Conservation (phyloP, 2,113 vertebrate genomes). For the Oceanites oceanicus region DNA sequence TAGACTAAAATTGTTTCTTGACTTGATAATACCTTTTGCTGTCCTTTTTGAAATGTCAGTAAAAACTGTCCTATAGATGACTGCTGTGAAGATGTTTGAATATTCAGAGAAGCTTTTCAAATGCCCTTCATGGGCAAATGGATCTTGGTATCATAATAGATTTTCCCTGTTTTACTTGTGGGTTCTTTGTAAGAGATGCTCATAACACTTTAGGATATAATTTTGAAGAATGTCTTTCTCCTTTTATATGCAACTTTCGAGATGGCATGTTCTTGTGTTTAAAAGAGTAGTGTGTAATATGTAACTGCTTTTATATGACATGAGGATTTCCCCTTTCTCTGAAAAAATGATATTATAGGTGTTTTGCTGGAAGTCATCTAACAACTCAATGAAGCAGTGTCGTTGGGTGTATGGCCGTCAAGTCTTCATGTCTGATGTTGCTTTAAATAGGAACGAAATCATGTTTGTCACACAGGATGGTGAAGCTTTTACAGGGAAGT, state of each 20-base stretch:
- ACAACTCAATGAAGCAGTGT: conserved; percentile 85
- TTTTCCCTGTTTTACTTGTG: background rate
- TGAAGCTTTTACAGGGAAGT: conserved; percentile 91
- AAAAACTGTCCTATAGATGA: background rate
- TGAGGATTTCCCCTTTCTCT: background rate
- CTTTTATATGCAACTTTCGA: background rate
- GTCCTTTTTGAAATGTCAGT: background rate
- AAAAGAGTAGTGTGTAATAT: background rate
- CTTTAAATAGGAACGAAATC: conserved; percentile 86
- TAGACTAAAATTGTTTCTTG: background rate
- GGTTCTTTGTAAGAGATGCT: background rate
- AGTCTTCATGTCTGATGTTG: conserved; percentile 93
- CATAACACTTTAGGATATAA: background rate
- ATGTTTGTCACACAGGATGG: conserved; percentile 94
- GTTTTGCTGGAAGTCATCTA: conserved; percentile 89
- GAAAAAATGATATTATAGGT: conserved; percentile 75
- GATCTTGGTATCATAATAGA: background rate
- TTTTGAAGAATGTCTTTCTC: background rate
- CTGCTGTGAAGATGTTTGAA: background rate
- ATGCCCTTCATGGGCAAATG: background rate
- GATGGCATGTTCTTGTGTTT: background rate
- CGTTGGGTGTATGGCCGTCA: conserved; percentile 93
- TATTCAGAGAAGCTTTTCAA: background rate
- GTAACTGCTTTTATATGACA: background rate
- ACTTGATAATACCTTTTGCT: background rate